Evolutionary conservation across 2,888 invertebrate species (phyloP).

Genomic region (Perizoma flavofasciatum): DNA sequence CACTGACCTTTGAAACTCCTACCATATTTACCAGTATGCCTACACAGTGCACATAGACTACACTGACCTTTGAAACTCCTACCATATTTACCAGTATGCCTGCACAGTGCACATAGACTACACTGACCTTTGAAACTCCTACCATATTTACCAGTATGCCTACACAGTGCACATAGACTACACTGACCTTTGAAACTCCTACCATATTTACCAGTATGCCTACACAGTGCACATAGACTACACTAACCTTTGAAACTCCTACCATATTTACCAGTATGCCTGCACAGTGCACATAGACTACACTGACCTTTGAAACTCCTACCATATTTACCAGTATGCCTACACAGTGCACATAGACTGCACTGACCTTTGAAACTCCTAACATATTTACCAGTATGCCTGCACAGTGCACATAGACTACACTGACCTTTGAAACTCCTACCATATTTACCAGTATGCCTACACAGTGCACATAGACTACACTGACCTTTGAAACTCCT

Average conservation of each 20-base stretch:
- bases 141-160: slow-evolving; percentile 14
- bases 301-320: slow-evolving; percentile 13
- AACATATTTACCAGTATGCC: slow-evolving; percentile 14
- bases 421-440: slow-evolving; percentile 13
- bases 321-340: slow-evolving; percentile 14
- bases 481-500: slow-evolving; percentile 13
- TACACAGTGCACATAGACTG: not conserved
- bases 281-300: not conserved
- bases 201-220: slow-evolving; percentile 14
- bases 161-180: not conserved
- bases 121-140: slow-evolving; percentile 13
- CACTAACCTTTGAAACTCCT: slow-evolving; percentile 12
- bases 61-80: slow-evolving; percentile 13
- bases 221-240: not conserved
- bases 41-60: not conserved
- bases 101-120: not conserved
- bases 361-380: slow-evolving; percentile 13
- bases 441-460: slow-evolving; percentile 7
- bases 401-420: not conserved
- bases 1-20: slow-evolving; percentile 13
- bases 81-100: slow-evolving; percentile 14
- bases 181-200: slow-evolving; percentile 13
- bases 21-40: slow-evolving; percentile 14
- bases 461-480: not conserved
- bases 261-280: slow-evolving; percentile 14